phyloP scores from a whole-genome alignment of 2,888 invertebrate genomes.

The Sesamia inferens region DNA sequence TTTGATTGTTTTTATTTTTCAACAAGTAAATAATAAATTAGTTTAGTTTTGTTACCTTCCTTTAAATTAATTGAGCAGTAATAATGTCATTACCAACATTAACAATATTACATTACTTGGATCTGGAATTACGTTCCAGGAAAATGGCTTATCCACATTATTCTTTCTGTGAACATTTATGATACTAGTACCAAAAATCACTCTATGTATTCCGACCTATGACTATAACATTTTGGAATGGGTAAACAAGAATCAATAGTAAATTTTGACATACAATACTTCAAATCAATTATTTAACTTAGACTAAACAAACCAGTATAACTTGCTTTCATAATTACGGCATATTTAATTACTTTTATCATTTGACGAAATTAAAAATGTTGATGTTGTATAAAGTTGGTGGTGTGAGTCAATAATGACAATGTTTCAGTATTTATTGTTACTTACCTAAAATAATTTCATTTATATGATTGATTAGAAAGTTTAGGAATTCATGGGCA shows the following conservation, averaged over 20 bases:
- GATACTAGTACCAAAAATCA: too few relatives aligned
- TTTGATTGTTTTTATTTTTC: too few relatives aligned
- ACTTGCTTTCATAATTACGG: neutral
- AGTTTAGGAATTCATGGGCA: conserved; percentile 99
- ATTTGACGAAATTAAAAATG: neutral
- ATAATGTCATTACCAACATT: too few relatives aligned
- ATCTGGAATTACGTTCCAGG: too few relatives aligned
- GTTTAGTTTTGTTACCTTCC: too few relatives aligned
- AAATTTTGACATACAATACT: neutral
- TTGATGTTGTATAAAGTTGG: neutral
- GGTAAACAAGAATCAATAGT: neutral
- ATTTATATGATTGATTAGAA: conserved; percentile 99
- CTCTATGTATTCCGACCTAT: too few relatives aligned
- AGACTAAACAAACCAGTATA: neutral
- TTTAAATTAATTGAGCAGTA: too few relatives aligned
- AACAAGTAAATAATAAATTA: too few relatives aligned
- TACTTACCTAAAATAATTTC: conserved; percentile 97
- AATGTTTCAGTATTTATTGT: neutral
- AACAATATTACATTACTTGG: too few relatives aligned
- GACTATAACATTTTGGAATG: neutral
- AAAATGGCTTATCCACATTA: too few relatives aligned
- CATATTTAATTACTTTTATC: neutral
- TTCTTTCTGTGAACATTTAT: too few relatives aligned
- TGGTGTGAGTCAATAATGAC: neutral
- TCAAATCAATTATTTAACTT: neutral